Evolutionary conservation across 2,888 invertebrate genomes (phyloP).

Genomic region (Seira sanloemensis): DNA sequence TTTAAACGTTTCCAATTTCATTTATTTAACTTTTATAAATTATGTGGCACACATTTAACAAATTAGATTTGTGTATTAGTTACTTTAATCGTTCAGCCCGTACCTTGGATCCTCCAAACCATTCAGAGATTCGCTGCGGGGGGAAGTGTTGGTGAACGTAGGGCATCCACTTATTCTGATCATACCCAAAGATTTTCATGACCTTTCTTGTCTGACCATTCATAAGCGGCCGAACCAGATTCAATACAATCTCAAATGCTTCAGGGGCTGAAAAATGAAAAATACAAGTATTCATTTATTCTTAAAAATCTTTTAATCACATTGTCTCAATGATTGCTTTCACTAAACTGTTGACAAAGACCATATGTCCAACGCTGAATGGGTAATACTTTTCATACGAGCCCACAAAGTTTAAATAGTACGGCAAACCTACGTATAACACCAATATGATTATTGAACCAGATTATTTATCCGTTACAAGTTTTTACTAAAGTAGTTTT

Average conservation of each 20-base stretch:
- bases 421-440: conserved; percentile 26
- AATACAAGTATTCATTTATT: too few species aligned
- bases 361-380: conserved; percentile 37
- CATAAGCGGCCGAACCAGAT: conserved; percentile 43
- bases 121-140: conserved; percentile 19
- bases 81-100: too few species aligned
- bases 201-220: conserved; percentile 33
- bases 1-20: too few species aligned
- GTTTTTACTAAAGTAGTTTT: too few species aligned
- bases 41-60: too few species aligned
- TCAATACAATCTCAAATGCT: conserved; percentile 29
- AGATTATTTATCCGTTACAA: too few species aligned
- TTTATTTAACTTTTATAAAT: too few species aligned
- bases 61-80: too few species aligned
- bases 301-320: too few species aligned
- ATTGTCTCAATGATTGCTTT: too few species aligned
- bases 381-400: conserved; percentile 47
- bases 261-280: conserved; percentile 24
- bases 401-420: conserved; percentile 33
- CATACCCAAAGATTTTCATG: conserved; percentile 33
- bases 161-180: conserved; percentile 24
- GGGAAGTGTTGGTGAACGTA: conserved; percentile 28
- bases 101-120: conserved; percentile 58
- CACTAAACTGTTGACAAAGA: conserved; percentile 43
- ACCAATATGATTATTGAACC: too few species aligned